phyloP scores from a whole-genome alignment of 1,140 invertebrate species.

The Dreissena rostriformis region DNA sequence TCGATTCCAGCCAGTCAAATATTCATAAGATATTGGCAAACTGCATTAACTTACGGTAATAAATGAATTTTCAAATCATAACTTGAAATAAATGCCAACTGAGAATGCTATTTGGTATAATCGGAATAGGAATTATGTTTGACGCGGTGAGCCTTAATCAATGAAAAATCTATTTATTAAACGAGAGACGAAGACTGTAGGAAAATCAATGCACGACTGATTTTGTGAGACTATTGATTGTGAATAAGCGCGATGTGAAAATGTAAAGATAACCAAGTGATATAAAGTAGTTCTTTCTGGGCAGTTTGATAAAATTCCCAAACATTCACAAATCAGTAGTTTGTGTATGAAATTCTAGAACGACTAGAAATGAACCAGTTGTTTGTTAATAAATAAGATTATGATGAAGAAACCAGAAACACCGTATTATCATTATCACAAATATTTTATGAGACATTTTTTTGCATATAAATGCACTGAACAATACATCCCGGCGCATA shows the following conservation, averaged over 20 bases:
- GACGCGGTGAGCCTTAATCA: constrained; percentile 16
- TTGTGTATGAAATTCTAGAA: too few species aligned
- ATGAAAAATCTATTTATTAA: constrained; percentile 48
- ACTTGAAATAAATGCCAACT: constrained; percentile 54
- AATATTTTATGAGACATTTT: too few species aligned
- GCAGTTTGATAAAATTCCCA: too few species aligned
- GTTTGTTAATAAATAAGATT: too few species aligned
- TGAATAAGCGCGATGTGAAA: constrained; percentile 42
- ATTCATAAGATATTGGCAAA: constrained; percentile 52
- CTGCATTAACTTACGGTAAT: constrained; percentile 35
- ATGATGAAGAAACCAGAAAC: too few species aligned
- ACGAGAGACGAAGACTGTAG: not conserved
- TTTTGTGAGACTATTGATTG: constrained; percentile 43
- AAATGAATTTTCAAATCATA: constrained; percentile 56
- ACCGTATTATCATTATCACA: too few species aligned
- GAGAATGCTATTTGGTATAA: constrained; percentile 50
- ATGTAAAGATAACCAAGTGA: constrained; percentile 33
- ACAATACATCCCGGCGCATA: too few species aligned
- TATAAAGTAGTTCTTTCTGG: constrained; percentile 23
- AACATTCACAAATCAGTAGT: too few species aligned
- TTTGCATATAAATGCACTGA: too few species aligned
- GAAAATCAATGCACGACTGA: constrained; percentile 46
- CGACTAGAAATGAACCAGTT: too few species aligned
- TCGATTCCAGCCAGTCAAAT: constrained; percentile 39
- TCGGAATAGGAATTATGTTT: constrained; percentile 53